phyloP scores from a whole-genome alignment of 2,797 vertebrate species.

The Melanotaenia parkinsoni region DNA sequence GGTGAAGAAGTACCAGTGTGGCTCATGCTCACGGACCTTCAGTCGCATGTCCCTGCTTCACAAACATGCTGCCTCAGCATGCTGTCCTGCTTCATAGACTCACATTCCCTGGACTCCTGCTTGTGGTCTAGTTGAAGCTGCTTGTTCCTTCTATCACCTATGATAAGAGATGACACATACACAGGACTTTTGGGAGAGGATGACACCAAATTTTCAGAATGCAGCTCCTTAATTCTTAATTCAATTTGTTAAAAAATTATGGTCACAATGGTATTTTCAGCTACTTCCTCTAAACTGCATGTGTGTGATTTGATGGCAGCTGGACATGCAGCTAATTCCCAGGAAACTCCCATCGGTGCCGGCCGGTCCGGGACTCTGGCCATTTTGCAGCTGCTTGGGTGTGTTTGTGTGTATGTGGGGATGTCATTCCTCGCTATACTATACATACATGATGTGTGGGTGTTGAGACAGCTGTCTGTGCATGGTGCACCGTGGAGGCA shows the following conservation, averaged over 20 bases:
- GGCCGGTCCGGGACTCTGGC: conserved; percentile 82
- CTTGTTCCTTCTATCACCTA: conserved; percentile 1
- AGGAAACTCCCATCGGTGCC: conserved; percentile 81
- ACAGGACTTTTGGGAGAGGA: neutral
- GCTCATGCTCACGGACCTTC: conserved; percentile 94
- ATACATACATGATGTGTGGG: conserved; percentile 78
- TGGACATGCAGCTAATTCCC: conserved; percentile 81
- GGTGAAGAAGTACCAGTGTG: conserved; percentile 97
- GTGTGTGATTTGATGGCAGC: conserved; percentile 66
- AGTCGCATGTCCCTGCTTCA: conserved; percentile 98
- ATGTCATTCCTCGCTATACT: conserved; percentile 83
- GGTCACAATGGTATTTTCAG: conserved; percentile 17
- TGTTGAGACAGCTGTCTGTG: conserved; percentile 83
- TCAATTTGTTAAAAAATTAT: conserved; percentile 24
- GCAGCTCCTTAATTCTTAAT: conserved; percentile 41
- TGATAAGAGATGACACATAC: conserved; percentile 8
- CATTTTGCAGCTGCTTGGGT: conserved; percentile 81
- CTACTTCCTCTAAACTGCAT: conserved; percentile 23
- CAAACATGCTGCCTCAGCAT: conserved; percentile 92
- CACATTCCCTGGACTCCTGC: conserved; percentile 39
- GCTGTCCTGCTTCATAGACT: conserved; percentile 79
- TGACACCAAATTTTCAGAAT: conserved; percentile 4
- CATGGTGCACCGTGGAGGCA: conserved; percentile 68
- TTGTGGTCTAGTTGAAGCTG: conserved; percentile 16
- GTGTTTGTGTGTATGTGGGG: conserved; percentile 69